Evolutionary conservation across 2,888 invertebrate species (phyloP), one percentile per base, ranked within the genome.

Genomic region (Polydrusus tereticollis): DNA sequence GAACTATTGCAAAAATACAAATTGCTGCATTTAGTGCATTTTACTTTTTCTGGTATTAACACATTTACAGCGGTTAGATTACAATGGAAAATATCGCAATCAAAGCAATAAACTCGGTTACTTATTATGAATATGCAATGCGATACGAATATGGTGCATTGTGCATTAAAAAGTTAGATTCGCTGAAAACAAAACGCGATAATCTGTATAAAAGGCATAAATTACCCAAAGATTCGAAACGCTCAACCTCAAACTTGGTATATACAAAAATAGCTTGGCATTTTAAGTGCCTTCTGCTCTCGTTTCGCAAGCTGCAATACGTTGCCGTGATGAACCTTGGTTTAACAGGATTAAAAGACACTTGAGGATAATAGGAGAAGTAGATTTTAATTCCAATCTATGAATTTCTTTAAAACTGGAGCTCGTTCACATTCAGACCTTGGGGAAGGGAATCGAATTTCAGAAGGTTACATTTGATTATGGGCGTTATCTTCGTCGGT

Each of bases 11-110:
- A 58, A 47, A 57, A 65, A 65, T 57, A 21, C 38, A 36, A 33
- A 36, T 36, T 57, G 26, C 57, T 50, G 50, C 63, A 63, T 36
- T 64, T 64, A 64, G 23, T 64, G 63, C 63, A 64, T 64, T 64
- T 60, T 60, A 60, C 60, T 60, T 60, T 60, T 60, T 43, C 36
- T 50, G 26, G 23, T 50, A 26, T 14, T 47, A 47, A 21, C 21
- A 47, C 47, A 47, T 47, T 47, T 47, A 47, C 6, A 18, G 23
- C 12, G 47, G 21, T 47, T 21, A 10, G 8, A 47, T 47, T 47
- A 47, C 47, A 47, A 23, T 47, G 1, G 45, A 20, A 45, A 45
- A 45, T 45, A 45, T 20, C 45, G 50, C 50, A 50, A 50, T 26
- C 26, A 23, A 21, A 14, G 26, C 50, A 7, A 23, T 50, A 26